Conservation (phyloP, 2,888 invertebrate genomes). For the Serripes groenlandicus region DNA sequence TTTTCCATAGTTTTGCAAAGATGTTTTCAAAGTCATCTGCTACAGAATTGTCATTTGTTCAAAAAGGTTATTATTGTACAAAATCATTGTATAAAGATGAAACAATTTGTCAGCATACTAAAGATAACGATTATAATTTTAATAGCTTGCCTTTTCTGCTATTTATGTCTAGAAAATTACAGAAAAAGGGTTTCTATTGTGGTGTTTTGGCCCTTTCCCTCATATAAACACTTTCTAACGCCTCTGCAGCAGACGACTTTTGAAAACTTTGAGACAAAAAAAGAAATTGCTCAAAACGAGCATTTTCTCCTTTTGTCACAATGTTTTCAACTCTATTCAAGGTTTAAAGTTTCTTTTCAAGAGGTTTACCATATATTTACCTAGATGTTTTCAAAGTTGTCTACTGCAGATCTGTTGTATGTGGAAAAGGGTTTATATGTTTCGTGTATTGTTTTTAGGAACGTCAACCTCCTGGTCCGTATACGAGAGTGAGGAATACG, state of each 20-base stretch:
- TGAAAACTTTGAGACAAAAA: not conserved
- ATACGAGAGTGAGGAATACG: slow-evolving; percentile 73
- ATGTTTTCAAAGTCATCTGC: too few relatives aligned
- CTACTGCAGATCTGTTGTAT: too few relatives aligned
- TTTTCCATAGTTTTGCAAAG: too few relatives aligned
- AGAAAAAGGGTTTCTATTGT: not conserved
- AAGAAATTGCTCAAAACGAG: not conserved
- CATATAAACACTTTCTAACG: not conserved
- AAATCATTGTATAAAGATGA: too few relatives aligned
- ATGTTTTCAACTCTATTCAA: too few relatives aligned
- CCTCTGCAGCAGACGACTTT: not conserved
- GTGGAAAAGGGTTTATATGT: not conserved
- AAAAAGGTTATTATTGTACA: too few relatives aligned
- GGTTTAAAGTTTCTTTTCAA: too few relatives aligned
- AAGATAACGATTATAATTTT: not conserved
- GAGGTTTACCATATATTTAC: too few relatives aligned
- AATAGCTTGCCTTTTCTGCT: not conserved
- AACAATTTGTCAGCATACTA: too few relatives aligned
- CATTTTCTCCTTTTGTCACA: too few relatives aligned
- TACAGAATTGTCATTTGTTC: too few relatives aligned
- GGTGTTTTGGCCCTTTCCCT: not conserved
- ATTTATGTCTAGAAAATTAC: not conserved
- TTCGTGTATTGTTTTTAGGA: not conserved
- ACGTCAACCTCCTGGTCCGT: slow-evolving; percentile 72
- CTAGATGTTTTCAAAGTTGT: too few relatives aligned